Percentiles rank a stretch among this genome's conserved stretches.
phyloP scores from a whole-genome alignment of 2,888 invertebrate genomes.

The Tenthredo livida region DNA sequence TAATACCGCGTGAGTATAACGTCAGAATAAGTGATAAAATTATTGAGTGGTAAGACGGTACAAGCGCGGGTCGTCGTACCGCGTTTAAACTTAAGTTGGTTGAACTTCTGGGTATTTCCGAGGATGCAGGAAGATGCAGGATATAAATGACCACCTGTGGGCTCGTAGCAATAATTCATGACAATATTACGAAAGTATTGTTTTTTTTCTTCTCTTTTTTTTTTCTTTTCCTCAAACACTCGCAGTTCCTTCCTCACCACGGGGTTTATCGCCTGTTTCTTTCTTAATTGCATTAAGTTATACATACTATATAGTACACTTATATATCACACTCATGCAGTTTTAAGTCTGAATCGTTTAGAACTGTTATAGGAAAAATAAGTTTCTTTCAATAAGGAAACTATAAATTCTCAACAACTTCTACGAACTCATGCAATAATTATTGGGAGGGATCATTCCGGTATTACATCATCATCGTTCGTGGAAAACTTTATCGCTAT shows the following conservation, averaged over 20 bases:
- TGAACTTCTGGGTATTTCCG: constrained; percentile 14
- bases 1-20: too few relatives aligned
- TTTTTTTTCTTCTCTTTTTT: too few relatives aligned
- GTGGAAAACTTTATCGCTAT: not conserved
- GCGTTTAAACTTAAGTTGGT: not conserved
- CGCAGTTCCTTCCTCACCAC: not conserved
- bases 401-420: not conserved
- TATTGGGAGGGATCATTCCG: not conserved
- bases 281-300: not conserved
- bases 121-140: not conserved
- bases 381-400: not conserved
- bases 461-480: not conserved
- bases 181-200: not conserved
- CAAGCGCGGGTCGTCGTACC: not conserved
- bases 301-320: not conserved
- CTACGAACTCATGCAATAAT: not conserved
- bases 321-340: too few relatives aligned
- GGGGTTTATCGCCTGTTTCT: not conserved
- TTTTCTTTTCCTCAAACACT: not conserved
- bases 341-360: not conserved
- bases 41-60: not conserved
- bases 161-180: not conserved
- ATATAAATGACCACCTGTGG: not conserved
- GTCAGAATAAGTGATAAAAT: not conserved
- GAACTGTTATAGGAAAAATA: not conserved